Evolutionary conservation across 2,888 invertebrate species (phyloP).

Genomic region (Dimorphilus gyrociliatus): DNA sequence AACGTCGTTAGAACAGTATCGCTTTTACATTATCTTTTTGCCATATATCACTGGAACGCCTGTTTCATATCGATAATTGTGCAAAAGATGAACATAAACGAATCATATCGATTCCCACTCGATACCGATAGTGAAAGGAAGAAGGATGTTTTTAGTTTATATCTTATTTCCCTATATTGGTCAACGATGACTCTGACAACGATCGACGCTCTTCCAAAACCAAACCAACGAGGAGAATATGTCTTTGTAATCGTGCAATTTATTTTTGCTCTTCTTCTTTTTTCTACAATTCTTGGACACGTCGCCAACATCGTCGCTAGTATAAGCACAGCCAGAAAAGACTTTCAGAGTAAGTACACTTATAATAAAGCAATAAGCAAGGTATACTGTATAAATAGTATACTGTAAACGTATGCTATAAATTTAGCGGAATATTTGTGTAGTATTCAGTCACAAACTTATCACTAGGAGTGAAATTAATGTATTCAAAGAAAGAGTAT

Average conservation of each 20-base stretch:
- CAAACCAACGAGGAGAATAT: conserved; percentile 82
- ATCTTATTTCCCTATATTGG: conserved; percentile 95
- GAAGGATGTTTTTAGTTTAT: conserved; percentile 58
- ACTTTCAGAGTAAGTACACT: conserved; percentile 81
- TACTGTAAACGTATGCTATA: too few relatives aligned
- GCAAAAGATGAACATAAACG: too few relatives aligned
- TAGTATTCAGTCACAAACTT: too few relatives aligned
- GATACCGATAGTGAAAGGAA: conserved; percentile 15
- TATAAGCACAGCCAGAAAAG: conserved; percentile 86
- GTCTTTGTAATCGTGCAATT: conserved; percentile 85
- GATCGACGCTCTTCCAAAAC: conserved; percentile 77
- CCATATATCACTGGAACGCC: conserved; percentile 99
- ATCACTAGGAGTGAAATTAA: too few relatives aligned
- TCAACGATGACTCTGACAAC: conserved; percentile 88
- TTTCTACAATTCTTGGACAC: conserved; percentile 88
- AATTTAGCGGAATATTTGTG: too few relatives aligned
- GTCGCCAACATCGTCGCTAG: conserved; percentile 96
- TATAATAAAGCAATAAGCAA: too few relatives aligned
- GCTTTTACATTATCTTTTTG: conserved; percentile 66
- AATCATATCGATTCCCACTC: conserved; percentile 16
- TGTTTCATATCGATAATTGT: conserved; percentile 92
- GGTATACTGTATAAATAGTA: too few relatives aligned
- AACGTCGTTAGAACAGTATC: conserved; percentile 53
- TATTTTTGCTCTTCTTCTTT: conserved; percentile 78
- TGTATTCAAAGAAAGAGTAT: too few relatives aligned